phyloP scores from a whole-genome alignment of 2,113 vertebrate genomes.

The Anoura caudifer region DNA sequence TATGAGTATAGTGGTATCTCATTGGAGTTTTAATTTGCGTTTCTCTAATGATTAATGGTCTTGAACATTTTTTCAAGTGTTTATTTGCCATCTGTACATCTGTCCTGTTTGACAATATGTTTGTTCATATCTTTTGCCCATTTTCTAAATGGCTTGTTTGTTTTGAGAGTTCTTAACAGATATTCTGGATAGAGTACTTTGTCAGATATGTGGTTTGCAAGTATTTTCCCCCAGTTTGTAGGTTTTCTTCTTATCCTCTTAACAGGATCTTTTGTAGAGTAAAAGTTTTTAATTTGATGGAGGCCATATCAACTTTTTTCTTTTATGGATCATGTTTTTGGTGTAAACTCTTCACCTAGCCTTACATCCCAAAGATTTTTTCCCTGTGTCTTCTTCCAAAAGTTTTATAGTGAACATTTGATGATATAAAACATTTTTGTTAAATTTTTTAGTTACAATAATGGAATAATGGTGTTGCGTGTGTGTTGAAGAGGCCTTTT shows the following conservation, averaged over 20 bases:
- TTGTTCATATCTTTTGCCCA: neutral
- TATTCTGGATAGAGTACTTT: neutral
- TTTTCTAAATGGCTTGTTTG: neutral
- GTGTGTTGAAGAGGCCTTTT: neutral
- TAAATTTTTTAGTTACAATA: neutral
- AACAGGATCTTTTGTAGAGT: neutral
- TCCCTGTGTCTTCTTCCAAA: neutral
- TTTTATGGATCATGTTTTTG: neutral
- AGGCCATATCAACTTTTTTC: neutral
- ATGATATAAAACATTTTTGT: neutral
- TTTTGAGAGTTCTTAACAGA: neutral
- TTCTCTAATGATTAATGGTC: neutral
- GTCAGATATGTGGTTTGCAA: neutral
- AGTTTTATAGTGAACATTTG: neutral
- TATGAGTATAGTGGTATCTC: neutral
- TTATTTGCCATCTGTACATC: neutral
- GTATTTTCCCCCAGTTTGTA: neutral
- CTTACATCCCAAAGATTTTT: neutral
- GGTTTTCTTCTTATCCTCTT: neutral
- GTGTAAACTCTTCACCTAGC: neutral
- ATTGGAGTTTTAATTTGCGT: neutral
- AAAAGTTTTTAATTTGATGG: neutral
- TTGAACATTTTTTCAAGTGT: neutral
- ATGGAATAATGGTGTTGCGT: neutral
- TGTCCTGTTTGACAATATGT: neutral